Base-by-base conservation (phyloP, 2,113 vertebrate genomes). In the Pomatostomus ruficeps region DNA sequence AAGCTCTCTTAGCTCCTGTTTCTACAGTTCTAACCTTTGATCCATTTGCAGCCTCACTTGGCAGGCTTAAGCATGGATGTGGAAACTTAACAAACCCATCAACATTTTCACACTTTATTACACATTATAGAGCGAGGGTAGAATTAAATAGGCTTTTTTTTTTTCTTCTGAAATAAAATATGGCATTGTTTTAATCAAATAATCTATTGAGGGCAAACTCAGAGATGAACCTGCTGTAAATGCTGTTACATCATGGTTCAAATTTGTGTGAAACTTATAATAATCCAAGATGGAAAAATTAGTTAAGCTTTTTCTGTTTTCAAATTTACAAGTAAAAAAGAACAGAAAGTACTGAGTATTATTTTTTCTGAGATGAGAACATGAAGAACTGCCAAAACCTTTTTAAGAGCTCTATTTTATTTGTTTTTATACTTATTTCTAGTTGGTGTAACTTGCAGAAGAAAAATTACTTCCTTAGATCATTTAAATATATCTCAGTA, bases 251-350 rank as follows among this genome's bases (percentile, higher is more conserved):
- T 74, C 21, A 49, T 89, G 35, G 31, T 75, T n/a, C 40, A 74
- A 8, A 83, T 75, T 61, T 87, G 7, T 48, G 24, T 76, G n/a
- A 79, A 95, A 90, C 0, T 35, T 75, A 13, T 0, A 82, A 48
- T 87, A 89, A 59, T 79, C 19, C 17, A 95, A 73, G 45, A 52
- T 89, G 58, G 57, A 68, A 83, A 85, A 88, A 71, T 38, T 12
- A 66, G 62, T 76, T 95, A 89, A 59, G 40, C 36, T 62, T 82
- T 92, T 55, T 91, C 33, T 75, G 40, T 91, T 95, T 94, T 73
- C 71, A 77, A 10, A 81, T 89, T 85, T 93, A 6, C 26, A 52
- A 29, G 22, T 77, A 59, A 93, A 83, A 93, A 77, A 81, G 68
- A 92, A 72, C 38, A 86, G 65, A 61, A 86, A 95, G 74, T 94